phyloP scores from a whole-genome alignment of 2,888 invertebrate species.

The Tenthredo distinguenda region DNA sequence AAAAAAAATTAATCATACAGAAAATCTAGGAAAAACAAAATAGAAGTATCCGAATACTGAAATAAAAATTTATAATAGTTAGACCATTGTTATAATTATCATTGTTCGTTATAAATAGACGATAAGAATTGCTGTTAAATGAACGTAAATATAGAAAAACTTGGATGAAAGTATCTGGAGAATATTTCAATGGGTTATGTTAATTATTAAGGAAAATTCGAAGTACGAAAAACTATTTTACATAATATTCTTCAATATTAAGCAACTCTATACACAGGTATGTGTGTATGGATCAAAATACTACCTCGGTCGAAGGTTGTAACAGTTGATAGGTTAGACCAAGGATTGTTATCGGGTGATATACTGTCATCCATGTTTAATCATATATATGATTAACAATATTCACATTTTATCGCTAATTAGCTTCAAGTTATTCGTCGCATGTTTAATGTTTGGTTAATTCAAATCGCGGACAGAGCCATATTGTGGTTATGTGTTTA shows the following conservation, averaged over 20 bases:
- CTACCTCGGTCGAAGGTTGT: conserved; percentile 74
- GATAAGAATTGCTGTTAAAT: too few species aligned
- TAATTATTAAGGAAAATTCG: neutral
- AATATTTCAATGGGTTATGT: neutral
- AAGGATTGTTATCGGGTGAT: conserved; percentile 61
- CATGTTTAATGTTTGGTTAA: neutral
- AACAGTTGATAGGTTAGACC: conserved; percentile 71
- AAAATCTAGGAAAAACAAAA: neutral
- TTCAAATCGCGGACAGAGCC: neutral
- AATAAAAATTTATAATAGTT: neutral
- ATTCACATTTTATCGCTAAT: neutral
- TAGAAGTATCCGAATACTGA: neutral
- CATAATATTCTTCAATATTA: neutral
- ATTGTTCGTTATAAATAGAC: neutral
- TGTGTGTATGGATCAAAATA: neutral
- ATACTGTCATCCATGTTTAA: conserved; percentile 54
- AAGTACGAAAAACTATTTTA: neutral
- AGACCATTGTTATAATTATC: neutral
- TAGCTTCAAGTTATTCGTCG: neutral
- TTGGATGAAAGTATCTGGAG: neutral
- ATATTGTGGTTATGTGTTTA: neutral
- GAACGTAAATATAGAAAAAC: neutral
- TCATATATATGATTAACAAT: neutral
- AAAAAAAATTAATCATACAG: neutral
- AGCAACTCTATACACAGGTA: neutral